Evolutionary conservation across 2,797 vertebrate genomes (phyloP), one percentile per base, ranked within the genome.

Genomic region (Threskiornis aethiopicus): DNA sequence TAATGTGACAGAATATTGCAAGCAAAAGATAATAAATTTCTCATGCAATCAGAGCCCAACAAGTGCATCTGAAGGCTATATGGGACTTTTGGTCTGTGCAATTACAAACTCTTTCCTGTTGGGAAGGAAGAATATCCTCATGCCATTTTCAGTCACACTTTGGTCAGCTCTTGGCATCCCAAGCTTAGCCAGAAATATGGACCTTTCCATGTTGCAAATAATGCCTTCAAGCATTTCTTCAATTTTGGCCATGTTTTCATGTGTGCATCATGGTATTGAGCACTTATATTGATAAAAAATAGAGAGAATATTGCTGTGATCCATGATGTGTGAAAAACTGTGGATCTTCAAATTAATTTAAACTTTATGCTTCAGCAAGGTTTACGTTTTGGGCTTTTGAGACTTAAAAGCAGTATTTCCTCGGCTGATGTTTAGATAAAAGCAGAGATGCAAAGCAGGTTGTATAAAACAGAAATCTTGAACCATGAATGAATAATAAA

Each of bases 31-130:
- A 25, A 2, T 47, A 12, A 47, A 47, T 2, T 58, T 82, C 24
- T 70, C 66, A 52, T 2, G 5, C 0, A 1, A 22, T 44, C 7
- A 20, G 52, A 16, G 6, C 28, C 10, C 26, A 62, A 14, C 3
- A 44, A 44, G 5, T 17, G 3, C 13, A 11, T 19, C 5, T 29
- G 52, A 46, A 5, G 6, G 5, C 46, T 52, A 12, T 28, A 24
- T 20, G 8, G 9, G 17, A 20, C 9, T 59, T 62, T 46, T 33
- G 13, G 10, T 49, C 11, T 14, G 0, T 33, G 11, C 21, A 72
- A 18, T 57, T 18, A 31, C 7, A 54, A 26, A 44, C 6, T 31
- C 19, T 57, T 76, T 85, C 31, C 8, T 39, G 18, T 19, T 0
- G 1, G 28, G 8, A 13, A 81, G 8, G 19, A 80, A 35, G 28